phyloP scores from a whole-genome alignment of 2,888 invertebrate species.

The Busseola fusca region DNA sequence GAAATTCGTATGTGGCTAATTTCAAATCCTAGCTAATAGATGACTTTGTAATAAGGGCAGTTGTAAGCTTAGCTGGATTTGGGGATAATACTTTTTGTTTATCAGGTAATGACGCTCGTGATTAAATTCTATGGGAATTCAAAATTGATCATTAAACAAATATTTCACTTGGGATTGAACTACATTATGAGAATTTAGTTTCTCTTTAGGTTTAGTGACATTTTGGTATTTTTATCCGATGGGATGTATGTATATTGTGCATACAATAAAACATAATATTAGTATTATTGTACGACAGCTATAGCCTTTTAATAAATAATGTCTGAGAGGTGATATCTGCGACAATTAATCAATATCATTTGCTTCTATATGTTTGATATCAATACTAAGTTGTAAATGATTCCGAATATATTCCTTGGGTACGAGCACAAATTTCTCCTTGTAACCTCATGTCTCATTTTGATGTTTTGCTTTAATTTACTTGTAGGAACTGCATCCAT shows the following conservation, averaged over 20 bases:
- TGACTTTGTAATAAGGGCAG: slow-evolving; percentile 30
- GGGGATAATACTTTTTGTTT: background rate
- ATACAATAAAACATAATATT: background rate
- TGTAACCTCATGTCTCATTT: background rate
- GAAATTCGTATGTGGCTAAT: slow-evolving; percentile 54
- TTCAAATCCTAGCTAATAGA: slow-evolving; percentile 54
- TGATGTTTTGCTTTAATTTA: too few relatives aligned
- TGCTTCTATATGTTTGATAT: background rate
- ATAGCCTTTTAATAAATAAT: background rate
- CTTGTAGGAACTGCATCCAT: background rate
- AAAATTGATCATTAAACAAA: background rate
- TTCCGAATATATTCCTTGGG: background rate
- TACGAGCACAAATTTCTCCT: background rate
- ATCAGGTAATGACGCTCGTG: background rate
- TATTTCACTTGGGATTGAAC: background rate
- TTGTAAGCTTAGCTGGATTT: slow-evolving; percentile 29
- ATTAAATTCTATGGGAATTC: background rate
- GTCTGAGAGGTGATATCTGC: background rate
- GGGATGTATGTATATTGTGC: background rate
- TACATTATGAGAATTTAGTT: background rate
- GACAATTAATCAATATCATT: background rate
- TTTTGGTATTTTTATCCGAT: background rate
- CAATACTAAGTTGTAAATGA: background rate
- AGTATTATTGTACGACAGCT: background rate
- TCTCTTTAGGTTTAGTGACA: background rate